Conservation (phyloP, 2,113 vertebrate genomes). For the Sarotherodon lohbergeri region DNA sequence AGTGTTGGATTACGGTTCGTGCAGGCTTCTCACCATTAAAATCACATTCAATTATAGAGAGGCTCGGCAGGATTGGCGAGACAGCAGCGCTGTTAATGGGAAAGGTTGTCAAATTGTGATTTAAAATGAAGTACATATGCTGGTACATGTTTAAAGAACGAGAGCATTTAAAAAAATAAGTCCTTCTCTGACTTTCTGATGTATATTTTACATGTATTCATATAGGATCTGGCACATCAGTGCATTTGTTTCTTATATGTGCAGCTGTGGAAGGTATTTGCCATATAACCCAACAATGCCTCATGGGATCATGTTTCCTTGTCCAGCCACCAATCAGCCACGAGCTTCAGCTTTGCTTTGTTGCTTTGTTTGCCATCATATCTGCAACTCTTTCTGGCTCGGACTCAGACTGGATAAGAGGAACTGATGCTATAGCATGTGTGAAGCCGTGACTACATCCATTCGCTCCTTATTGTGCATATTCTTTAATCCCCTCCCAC, state of each 20-base stretch:
- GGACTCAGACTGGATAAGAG: constrained; percentile 27
- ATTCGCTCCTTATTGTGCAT: constrained; percentile 32
- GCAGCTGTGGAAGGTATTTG: background rate
- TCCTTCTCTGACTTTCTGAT: background rate
- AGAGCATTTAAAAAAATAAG: background rate
- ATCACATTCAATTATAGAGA: constrained; percentile 67
- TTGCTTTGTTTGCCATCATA: constrained; percentile 8
- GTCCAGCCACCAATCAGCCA: background rate
- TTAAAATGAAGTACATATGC: constrained; percentile 31
- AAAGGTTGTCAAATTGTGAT: constrained; percentile 46
- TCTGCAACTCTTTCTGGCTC: constrained; percentile 19
- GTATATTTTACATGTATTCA: constrained; percentile 32
- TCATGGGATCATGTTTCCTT: constrained; percentile 7
- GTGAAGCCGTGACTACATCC: constrained; percentile 4
- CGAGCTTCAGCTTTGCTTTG: background rate
- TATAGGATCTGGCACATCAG: constrained; percentile 30
- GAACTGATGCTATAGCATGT: background rate
- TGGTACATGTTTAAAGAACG: constrained; percentile 9
- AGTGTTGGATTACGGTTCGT: constrained; percentile 60
- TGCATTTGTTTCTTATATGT: constrained; percentile 5
- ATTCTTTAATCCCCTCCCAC: constrained; percentile 50
- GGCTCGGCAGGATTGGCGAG: constrained; percentile 29
- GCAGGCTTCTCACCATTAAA: constrained; percentile 58
- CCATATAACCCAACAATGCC: background rate
- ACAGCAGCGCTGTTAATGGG: constrained; percentile 52